Conservation (phyloP, 2,113 vertebrate genomes). For the Pycnonotus jocosus region DNA sequence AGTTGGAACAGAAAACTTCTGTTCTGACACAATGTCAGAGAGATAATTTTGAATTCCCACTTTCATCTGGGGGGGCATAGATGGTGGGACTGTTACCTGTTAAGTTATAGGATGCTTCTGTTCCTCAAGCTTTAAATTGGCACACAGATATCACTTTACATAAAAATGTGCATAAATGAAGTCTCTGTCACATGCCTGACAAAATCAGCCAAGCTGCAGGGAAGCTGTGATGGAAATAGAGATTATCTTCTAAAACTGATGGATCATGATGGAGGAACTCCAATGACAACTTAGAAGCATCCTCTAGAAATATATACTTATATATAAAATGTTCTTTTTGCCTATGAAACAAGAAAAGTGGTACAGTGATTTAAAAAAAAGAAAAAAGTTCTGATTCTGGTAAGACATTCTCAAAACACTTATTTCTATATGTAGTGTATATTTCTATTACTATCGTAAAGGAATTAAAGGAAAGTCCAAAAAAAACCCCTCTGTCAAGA, state of each 20-base stretch:
- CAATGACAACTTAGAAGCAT: background rate
- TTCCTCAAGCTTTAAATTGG: background rate
- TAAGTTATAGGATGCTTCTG: background rate
- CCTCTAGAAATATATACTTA: background rate
- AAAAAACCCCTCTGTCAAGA: background rate
- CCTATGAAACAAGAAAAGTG: background rate
- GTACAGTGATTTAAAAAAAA: background rate
- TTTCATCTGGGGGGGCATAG: background rate
- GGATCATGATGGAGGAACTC: background rate
- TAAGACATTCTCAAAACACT: background rate
- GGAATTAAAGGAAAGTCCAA: background rate
- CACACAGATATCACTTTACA: background rate
- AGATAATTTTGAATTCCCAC: background rate
- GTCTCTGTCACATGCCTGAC: background rate
- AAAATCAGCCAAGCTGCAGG: background rate
- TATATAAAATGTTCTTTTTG: background rate
- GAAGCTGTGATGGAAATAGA: background rate
- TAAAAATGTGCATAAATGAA: background rate
- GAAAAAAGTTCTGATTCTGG: background rate
- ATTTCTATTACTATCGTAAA: background rate
- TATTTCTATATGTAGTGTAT: background rate
- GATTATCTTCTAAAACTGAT: background rate
- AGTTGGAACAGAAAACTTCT: background rate
- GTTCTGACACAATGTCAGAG: background rate
- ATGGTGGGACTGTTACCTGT: background rate